Percentiles rank a stretch among this genome's conserved stretches.
Evolutionary conservation across 2,797 vertebrate species (phyloP).

Genomic region (Erpetoichthys calabaricus): DNA sequence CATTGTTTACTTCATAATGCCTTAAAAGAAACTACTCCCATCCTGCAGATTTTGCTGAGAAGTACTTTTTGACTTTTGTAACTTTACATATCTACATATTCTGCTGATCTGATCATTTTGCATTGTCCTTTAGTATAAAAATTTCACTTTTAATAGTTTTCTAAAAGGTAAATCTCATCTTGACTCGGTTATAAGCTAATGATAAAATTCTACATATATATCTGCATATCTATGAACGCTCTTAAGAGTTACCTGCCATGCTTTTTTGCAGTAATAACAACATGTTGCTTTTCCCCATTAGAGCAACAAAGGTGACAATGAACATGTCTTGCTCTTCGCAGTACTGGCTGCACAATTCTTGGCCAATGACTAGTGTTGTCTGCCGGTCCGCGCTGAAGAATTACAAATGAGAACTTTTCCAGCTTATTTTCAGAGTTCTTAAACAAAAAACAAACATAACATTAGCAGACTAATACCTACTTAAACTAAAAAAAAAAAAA

Average conservation of each 20-base stretch:
- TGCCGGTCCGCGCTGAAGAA: conserved; percentile 40
- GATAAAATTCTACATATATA: too few relatives aligned
- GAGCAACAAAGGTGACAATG: conserved; percentile 61
- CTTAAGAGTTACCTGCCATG: conserved; percentile 49
- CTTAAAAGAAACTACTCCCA: too few relatives aligned
- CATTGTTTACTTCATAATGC: too few relatives aligned
- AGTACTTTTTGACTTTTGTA: not conserved
- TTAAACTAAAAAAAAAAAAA: too few relatives aligned
- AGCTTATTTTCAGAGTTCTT: conserved; percentile 39
- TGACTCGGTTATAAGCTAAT: too few relatives aligned
- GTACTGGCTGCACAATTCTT: conserved; percentile 50
- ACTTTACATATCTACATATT: not conserved
- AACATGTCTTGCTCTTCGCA: conserved; percentile 49
- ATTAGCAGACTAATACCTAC: too few relatives aligned
- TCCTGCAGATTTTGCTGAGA: not conserved
- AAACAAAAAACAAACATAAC: not conserved
- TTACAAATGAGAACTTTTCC: conserved; percentile 68
- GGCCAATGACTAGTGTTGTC: conserved; percentile 38
- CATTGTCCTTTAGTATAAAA: too few relatives aligned
- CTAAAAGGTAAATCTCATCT: too few relatives aligned
- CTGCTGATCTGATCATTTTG: too few relatives aligned
- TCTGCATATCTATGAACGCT: too few relatives aligned
- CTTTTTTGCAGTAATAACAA: conserved; percentile 50
- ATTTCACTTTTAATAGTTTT: too few relatives aligned
- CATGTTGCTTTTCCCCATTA: conserved; percentile 47